A percentile compares a stretch with the other conserved stretches of the same genome.
phyloP scores from a whole-genome alignment of 2,888 invertebrate species.

The Idaea aversata region DNA sequence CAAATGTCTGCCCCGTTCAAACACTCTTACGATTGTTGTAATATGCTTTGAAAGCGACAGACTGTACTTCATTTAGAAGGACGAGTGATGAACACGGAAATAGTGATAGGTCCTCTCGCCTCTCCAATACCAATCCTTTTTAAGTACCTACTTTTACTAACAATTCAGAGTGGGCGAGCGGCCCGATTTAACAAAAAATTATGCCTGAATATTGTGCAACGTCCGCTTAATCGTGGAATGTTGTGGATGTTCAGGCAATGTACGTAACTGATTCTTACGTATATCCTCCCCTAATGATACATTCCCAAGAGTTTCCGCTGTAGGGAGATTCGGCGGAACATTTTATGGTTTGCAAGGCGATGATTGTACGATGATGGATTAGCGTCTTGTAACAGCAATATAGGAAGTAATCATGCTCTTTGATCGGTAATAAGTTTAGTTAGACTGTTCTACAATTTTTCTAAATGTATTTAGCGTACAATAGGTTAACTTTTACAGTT shows the following conservation, averaged over 20 bases:
- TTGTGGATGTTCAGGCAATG: slow-evolving; percentile 9
- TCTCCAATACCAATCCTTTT: slow-evolving; percentile 11
- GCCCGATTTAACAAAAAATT: slow-evolving; percentile 1
- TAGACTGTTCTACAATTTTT: slow-evolving; percentile 59
- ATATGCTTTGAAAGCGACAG: slow-evolving; percentile 6
- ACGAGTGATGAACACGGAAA: slow-evolving; percentile 3
- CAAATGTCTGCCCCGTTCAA: neutral
- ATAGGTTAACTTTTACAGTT: slow-evolving; percentile 62
- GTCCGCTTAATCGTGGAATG: neutral
- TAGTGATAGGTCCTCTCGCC: slow-evolving; percentile 17
- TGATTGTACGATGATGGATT: slow-evolving; percentile 36
- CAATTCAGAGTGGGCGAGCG: slow-evolving; percentile 14
- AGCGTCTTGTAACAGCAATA: slow-evolving; percentile 37
- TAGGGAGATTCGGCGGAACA: slow-evolving; percentile 22
- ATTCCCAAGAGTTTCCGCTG: slow-evolving; percentile 15
- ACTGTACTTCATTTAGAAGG: neutral
- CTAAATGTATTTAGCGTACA: slow-evolving; percentile 64
- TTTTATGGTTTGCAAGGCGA: slow-evolving; percentile 47
- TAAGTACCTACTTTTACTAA: slow-evolving; percentile 2
- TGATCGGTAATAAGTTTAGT: slow-evolving; percentile 61
- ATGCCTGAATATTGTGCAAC: neutral
- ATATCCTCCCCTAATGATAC: slow-evolving; percentile 23
- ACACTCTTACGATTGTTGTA: neutral
- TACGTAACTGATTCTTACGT: slow-evolving; percentile 18
- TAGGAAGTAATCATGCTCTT: slow-evolving; percentile 52